phyloP scores from a whole-genome alignment of 2,113 vertebrate genomes.

The Pseudopodoces humilis region DNA sequence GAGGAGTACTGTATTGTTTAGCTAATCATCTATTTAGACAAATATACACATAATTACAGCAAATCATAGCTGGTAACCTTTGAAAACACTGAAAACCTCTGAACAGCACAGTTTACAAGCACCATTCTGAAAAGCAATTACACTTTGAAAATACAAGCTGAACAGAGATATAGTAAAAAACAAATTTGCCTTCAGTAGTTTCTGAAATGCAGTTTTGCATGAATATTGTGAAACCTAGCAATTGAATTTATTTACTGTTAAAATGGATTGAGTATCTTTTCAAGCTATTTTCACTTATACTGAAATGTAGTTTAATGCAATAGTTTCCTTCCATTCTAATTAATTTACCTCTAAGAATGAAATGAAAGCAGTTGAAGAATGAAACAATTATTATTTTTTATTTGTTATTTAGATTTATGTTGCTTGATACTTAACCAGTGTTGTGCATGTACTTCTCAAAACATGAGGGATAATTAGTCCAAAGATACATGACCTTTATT shows the following conservation, averaged over 20 bases:
- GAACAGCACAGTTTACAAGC: not conserved
- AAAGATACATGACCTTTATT: constrained; percentile 47
- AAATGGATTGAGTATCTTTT: not conserved
- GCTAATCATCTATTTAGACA: not conserved
- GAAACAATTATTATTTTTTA: not conserved
- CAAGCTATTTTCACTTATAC: not conserved
- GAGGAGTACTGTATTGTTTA: not conserved
- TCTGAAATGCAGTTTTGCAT: not conserved
- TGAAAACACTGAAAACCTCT: not conserved
- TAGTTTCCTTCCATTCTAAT: not conserved
- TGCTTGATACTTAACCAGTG: constrained; percentile 7
- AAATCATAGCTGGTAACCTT: not conserved
- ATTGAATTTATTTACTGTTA: not conserved
- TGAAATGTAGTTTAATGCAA: not conserved
- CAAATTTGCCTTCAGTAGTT: not conserved
- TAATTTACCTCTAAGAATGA: not conserved
- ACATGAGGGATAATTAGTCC: constrained; percentile 61
- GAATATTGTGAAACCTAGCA: not conserved
- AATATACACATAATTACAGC: not conserved
- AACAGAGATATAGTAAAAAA: not conserved
- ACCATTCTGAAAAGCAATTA: not conserved
- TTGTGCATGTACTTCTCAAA: constrained; percentile 55
- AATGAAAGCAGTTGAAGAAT: constrained; percentile 21
- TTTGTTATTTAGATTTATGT: constrained; percentile 44
- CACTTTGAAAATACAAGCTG: not conserved